A percentile compares a stretch with the other conserved stretches of the same genome.
Evolutionary conservation across 2,113 vertebrate species (phyloP).

Genomic region (Varanus salvator): DNA sequence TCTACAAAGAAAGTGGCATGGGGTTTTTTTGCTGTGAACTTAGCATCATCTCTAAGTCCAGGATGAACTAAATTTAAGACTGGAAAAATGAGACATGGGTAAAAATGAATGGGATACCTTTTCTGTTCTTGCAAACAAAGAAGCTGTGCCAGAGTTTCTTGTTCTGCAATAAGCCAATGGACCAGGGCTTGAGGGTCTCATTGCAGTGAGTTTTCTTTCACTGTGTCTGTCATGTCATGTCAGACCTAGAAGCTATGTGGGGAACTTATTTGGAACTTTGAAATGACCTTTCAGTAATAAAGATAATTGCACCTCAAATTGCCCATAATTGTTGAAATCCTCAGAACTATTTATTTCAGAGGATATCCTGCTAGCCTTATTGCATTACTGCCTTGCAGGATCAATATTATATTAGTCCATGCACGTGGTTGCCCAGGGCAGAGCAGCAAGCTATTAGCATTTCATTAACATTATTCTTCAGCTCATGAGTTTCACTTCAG

Average conservation of each 20-base stretch:
- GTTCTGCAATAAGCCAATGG: background rate
- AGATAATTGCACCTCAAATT: slow-evolving; percentile 45
- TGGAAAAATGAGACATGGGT: too few relatives aligned
- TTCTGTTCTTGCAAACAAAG: background rate
- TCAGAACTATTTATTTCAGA: slow-evolving; percentile 44
- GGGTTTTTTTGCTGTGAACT: too few relatives aligned
- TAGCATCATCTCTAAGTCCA: too few relatives aligned
- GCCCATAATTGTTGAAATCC: slow-evolving; percentile 47
- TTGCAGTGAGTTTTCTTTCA: background rate
- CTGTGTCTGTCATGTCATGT: slow-evolving; percentile 13
- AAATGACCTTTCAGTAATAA: slow-evolving; percentile 49
- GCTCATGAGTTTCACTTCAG: slow-evolving; percentile 35
- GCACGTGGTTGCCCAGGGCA: slow-evolving; percentile 31
- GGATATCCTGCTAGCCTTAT: slow-evolving; percentile 28
- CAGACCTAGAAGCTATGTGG: background rate
- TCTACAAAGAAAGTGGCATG: too few relatives aligned
- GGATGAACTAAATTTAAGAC: too few relatives aligned
- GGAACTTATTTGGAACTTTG: slow-evolving; percentile 43
- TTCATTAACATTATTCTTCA: slow-evolving; percentile 51
- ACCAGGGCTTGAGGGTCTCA: background rate
- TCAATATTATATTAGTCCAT: slow-evolving; percentile 46
- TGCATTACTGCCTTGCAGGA: slow-evolving; percentile 46
- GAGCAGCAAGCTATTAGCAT: slow-evolving; percentile 47
- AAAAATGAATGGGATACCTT: too few relatives aligned
- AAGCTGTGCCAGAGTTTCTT: background rate